Conservation (phyloP, 37 sponge, comb jelly and placozoan genomes). For the Cladorhizidae sp. region DNA sequence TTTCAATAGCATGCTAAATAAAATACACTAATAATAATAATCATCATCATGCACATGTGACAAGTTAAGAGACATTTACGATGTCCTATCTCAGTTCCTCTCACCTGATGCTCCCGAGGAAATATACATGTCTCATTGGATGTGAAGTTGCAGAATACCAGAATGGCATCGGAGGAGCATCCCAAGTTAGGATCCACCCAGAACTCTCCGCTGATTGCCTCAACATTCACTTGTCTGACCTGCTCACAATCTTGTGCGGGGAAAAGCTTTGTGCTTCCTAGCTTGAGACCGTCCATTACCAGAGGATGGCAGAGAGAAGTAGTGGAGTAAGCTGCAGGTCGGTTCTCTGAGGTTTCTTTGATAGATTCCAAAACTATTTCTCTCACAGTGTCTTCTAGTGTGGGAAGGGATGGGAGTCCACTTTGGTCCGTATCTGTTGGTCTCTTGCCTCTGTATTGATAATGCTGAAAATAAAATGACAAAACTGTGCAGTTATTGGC, state of each 20-base stretch:
- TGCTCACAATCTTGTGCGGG: conserved; percentile 61
- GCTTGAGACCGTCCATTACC: not conserved
- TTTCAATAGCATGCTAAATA: not conserved
- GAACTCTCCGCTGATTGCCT: conserved; percentile 29
- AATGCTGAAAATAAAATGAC: not conserved
- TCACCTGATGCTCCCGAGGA: conserved; percentile 30
- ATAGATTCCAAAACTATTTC: not conserved
- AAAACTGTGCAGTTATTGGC: not conserved
- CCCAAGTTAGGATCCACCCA: conserved; percentile 83
- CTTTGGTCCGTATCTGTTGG: not conserved
- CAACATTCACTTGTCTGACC: conserved; percentile 9
- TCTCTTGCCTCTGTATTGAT: not conserved
- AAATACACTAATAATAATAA: too few relatives aligned
- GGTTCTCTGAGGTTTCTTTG: too few relatives aligned
- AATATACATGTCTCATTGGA: conserved; percentile 57
- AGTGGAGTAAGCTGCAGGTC: not conserved
- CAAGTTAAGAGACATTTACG: too few relatives aligned
- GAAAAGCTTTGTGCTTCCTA: not conserved
- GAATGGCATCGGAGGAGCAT: conserved; percentile 55
- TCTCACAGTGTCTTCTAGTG: too few relatives aligned
- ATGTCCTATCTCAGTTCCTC: not conserved
- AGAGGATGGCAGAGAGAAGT: not conserved
- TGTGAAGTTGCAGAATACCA: conserved; percentile 63
- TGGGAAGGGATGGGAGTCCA: too few relatives aligned
- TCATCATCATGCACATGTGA: too few relatives aligned